Conservation (phyloP, 2,113 vertebrate species). For the Eonycteris spelaea region DNA sequence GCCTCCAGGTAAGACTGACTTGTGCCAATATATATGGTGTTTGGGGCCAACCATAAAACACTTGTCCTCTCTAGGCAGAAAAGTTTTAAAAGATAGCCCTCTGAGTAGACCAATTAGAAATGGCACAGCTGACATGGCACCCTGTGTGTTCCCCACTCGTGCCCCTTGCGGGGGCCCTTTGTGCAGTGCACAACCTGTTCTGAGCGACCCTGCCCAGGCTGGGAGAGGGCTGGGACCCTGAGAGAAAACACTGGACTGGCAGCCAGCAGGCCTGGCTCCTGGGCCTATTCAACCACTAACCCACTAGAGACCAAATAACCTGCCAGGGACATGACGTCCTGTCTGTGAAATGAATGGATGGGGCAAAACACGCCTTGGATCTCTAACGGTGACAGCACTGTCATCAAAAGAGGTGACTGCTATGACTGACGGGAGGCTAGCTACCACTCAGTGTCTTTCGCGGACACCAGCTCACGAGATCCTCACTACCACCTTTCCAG, state of each 20-base stretch:
- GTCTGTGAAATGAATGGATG: neutral
- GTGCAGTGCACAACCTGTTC: neutral
- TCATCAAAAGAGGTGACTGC: neutral
- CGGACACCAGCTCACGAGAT: neutral
- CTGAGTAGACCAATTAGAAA: neutral
- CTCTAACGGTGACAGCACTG: neutral
- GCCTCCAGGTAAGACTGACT: neutral
- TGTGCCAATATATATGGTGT: neutral
- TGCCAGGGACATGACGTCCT: neutral
- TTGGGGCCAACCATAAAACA: neutral
- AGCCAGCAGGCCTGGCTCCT: neutral
- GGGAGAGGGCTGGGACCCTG: neutral
- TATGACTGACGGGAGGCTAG: neutral
- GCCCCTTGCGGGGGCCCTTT: neutral
- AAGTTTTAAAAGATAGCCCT: neutral
- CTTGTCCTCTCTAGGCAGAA: neutral
- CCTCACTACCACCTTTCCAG: neutral
- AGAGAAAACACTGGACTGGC: neutral
- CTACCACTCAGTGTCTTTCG: neutral
- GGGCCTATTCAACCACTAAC: neutral
- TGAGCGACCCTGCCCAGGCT: neutral
- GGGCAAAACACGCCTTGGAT: neutral
- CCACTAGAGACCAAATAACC: neutral
- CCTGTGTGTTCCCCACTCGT: accelerated
- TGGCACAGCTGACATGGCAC: neutral